Evolutionary conservation across 2,113 vertebrate species (phyloP), one percentile per base, ranked within the genome.

Genomic region (Dromaius novaehollandiae): DNA sequence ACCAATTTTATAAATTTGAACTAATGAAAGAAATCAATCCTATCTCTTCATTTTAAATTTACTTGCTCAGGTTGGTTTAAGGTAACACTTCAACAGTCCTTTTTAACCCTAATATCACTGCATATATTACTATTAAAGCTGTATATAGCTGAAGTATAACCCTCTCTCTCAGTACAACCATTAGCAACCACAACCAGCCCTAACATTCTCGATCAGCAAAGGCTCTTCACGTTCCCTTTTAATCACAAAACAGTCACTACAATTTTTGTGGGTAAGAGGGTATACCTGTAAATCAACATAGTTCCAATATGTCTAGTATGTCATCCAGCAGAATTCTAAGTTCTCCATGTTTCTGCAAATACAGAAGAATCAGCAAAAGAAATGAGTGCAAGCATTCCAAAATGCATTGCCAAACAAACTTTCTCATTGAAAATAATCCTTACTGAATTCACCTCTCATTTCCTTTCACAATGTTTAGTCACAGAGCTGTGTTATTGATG

Each of bases 241-340:
- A 90, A 74, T 90, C 53, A 90, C 32, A 88, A 83, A 58, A 16
- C 30, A 53, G 13, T 81, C 51, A 65, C 69, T 69, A 65, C 56
- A 74, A 65, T 88, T 90, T 94, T 92, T 94, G 40, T 66, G 73
- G 40, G 13, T 86, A 64, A 83, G 38, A 28, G 26, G 22, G 11
- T 95, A 76, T 65, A 74, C 77, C 50, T 92, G 86, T 86, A 90
- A 94, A 90, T 88, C 28, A 73, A 10, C 42, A 11, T 61, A 65
- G 34, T 74, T 92, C 9, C 66, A 92, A 30, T 88, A 93, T 48
- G 19, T 90, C 44, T 88, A 88, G 69, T 92, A 92, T 81, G 50
- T 38, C 14, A 58, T n/a, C 44, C n/a, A 86, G 14, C 55, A 86
- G 38, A 38, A 70, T 74, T 83, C 40, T 86, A 83, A 86, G 46